Base-by-base conservation (phyloP, 2,113 vertebrate genomes). In the Tangachromis dhanisi region DNA sequence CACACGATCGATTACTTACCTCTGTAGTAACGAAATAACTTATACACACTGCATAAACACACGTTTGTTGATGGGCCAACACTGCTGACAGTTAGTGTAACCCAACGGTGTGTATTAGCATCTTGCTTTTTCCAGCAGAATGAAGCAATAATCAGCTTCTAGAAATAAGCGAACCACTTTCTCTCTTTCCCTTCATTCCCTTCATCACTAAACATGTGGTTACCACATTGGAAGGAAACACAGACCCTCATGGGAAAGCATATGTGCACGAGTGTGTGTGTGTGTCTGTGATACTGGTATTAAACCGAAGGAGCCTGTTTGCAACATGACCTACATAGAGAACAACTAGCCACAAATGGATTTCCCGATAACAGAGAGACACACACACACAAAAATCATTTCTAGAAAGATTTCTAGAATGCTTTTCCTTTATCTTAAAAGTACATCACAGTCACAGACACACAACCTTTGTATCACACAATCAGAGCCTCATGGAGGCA, bases 211-310 rank as follows among this genome's bases (percentile, higher is more conserved):
- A 90, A 94, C 95, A 96, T 95, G 92, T 95, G 95, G 94, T 88
- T 85, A 26, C 92, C 95, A 96, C 90, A 96, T 93, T 95, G 94
- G 90, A 90, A 93, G 94, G 93, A 95, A 95, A 93, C 81, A 51
- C 84, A 93, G 91, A 92, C 90, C 80, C 92, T 92, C 92, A 83
- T 45, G 92, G 92, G 93, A 90, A 89, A 83, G 86, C 9, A 8
- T 78, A 86, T 81, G 84, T 84, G 71, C 85, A 54, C 81, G 79
- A 35, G 17, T 35, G 61, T 12, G 59, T 35, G 29, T 16, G 55
- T 33, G 29, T 83, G 73, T 84, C 47, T 68, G 87, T 68, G 85
- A 86, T 81, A 76, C 83, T 88, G 83, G 87, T 90, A 90, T 88
- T 83, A 79, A 85, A 92, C 85, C 51, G 73, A 91, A 90, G 81